Base-by-base conservation (phyloP, 2,888 invertebrate species). In the Apotomis turbidana region DNA sequence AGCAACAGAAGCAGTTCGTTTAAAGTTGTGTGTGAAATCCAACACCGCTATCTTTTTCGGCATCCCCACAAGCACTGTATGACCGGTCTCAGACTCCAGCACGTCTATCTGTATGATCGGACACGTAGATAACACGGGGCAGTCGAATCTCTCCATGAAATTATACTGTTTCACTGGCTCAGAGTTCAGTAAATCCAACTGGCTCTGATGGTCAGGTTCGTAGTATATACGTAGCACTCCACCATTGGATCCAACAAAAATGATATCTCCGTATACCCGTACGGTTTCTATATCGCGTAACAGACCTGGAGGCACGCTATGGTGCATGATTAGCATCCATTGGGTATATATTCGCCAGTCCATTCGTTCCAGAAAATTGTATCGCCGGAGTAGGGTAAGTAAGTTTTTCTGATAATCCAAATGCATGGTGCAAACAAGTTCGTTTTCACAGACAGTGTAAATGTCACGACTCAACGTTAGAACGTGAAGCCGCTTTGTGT, bases 91-190 rank as follows among this genome's bases (percentile, higher is more conserved):
- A 0, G 76, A 75, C 78, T 93, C 93, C 0, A 85, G 59, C 0
- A 89, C 84, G 62, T 93, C 91, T 5, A 92, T 84, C 71, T 86
- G 83, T 0, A 89, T 68, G 51, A 93, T 89, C 0, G 90, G 89
- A 74, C 89, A 85, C 70, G 80, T 79, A 0, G 87, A 84, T 0
- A 90, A 74, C 0, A 89, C 86, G 0, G 90, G 90, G 54, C 86
- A 85, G 44, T 90, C 87, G 0, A 77, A 78, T 0, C 85, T 74
- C 3, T 89, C 86, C 79, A 86, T 85, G 58, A 93, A 91, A 62
- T 88, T 87, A 27, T 86, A 88, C 68, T 87, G 84, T 70, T 86
- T 90, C 0, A 91, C 58, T 0, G 92, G 93, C 41, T 83, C 76
- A 0, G 82, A 76, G 2, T 83, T 81, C 5, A 83, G 86, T 1